These are phyloP conservation scores for Microcebus ravelobensis DNA, from an alignment of 2,113 vertebrate species.

Conservation along the genomic window DNA sequence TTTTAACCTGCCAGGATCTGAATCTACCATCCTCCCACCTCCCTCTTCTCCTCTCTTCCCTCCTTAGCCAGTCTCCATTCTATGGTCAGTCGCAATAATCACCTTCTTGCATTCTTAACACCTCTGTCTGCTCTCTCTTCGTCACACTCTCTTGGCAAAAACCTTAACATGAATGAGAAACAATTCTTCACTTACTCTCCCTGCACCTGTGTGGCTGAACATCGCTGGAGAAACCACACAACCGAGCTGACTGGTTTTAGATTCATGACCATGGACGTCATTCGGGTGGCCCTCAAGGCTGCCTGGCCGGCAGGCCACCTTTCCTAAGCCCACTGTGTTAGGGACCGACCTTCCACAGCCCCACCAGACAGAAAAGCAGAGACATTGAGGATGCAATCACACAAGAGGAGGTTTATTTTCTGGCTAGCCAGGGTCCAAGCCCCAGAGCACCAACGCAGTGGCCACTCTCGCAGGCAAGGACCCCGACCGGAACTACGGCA, in stretches of 20 bases:
- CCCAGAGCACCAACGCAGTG: too few species aligned
- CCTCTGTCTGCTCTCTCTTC: not conserved
- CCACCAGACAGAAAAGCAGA: too few species aligned
- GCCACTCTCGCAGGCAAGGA: too few species aligned
- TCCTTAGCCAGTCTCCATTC: not conserved
- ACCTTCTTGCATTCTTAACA: not conserved
- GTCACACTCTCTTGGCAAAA: not conserved
- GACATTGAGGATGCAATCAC: too few species aligned
- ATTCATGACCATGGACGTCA: not conserved
- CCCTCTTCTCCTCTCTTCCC: too few species aligned
- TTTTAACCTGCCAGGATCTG: not conserved
- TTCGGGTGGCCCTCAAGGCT: not conserved
- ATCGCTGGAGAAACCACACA: not conserved
- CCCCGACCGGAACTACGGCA: too few species aligned
- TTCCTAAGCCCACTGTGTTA: not conserved
- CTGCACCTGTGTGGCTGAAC: not conserved
- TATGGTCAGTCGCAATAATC: not conserved
- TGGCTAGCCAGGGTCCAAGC: too few species aligned
- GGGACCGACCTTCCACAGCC: too few species aligned
- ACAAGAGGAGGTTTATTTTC: too few species aligned
- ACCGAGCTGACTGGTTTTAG: too few species aligned
- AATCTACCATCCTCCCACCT: not conserved
- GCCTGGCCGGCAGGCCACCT: not conserved
- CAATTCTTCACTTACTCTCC: not conserved
- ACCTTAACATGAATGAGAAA: not conserved